Conservation (phyloP, 2,113 vertebrate genomes). For the Nibea coibor region DNA sequence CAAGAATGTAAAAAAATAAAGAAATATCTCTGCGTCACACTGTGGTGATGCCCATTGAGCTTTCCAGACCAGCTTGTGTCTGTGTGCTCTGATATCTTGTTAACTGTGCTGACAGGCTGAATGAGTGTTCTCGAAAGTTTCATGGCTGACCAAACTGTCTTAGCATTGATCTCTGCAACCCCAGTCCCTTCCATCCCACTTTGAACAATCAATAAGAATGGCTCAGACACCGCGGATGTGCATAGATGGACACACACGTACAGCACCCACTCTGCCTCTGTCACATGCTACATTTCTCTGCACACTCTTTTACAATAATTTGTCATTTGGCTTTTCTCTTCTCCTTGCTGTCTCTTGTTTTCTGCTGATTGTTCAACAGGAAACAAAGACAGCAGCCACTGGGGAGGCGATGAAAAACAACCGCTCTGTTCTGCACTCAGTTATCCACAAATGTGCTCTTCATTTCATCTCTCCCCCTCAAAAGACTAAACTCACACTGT, state of each 20-base stretch:
- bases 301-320: slow-evolving; percentile 38
- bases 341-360: slow-evolving; percentile 33
- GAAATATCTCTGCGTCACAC: not conserved
- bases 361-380: slow-evolving; percentile 46
- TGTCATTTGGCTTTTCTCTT: slow-evolving; percentile 32
- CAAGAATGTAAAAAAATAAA: not conserved
- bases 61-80: not conserved
- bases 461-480: slow-evolving; percentile 31
- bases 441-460: slow-evolving; percentile 56
- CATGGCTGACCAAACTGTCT: slow-evolving; percentile 40
- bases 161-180: slow-evolving; percentile 41
- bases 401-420: slow-evolving; percentile 49
- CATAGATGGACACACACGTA: slow-evolving; percentile 25
- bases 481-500: slow-evolving; percentile 35
- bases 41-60: not conserved
- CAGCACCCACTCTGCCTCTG: slow-evolving; percentile 22
- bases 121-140: slow-evolving; percentile 45
- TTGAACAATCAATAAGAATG: slow-evolving; percentile 41
- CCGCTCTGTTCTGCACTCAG: slow-evolving; percentile 33
- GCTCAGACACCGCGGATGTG: not conserved
- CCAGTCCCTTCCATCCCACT: slow-evolving; percentile 17
- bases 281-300: slow-evolving; percentile 21
- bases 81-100: slow-evolving; percentile 15
- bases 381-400: slow-evolving; percentile 53
- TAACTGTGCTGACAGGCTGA: slow-evolving; percentile 19